Percentiles rank a stretch among this genome's conserved stretches.
Conservation (phyloP, 2,888 invertebrate genomes). For the Reticulitermes lucifugus region DNA sequence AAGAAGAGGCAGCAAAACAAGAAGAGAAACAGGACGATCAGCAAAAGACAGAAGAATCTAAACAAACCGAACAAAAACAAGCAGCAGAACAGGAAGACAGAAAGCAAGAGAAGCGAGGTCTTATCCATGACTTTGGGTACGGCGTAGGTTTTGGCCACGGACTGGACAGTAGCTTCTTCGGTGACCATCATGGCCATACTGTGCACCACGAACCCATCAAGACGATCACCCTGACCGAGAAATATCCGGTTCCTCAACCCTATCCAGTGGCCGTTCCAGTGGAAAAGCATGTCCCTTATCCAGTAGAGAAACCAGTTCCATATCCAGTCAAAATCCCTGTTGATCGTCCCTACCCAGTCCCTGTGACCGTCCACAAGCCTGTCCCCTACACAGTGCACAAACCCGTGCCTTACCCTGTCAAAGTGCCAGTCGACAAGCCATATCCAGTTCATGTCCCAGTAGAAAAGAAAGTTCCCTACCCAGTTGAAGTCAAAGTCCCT, state of each 20-base stretch:
- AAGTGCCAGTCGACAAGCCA: constrained; percentile 77
- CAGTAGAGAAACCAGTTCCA: constrained; percentile 74
- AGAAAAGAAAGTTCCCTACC: constrained; percentile 66
- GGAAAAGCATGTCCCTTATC: constrained; percentile 69
- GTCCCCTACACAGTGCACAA: constrained; percentile 52
- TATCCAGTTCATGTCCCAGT: constrained; percentile 71
- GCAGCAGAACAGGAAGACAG: constrained; percentile 8
- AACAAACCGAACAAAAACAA: neutral
- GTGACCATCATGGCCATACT: neutral
- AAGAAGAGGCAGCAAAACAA: neutral
- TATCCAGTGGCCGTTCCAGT: constrained; percentile 56
- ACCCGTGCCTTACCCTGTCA: constrained; percentile 63
- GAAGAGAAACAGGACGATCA: neutral
- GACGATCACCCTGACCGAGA: constrained; percentile 46
- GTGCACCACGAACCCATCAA: constrained; percentile 23
- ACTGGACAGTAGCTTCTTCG: neutral
- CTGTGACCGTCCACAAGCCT: constrained; percentile 49
- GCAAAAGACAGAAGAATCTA: constrained; percentile 2
- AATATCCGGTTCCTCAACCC: constrained; percentile 44
- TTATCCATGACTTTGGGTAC: constrained; percentile 15
- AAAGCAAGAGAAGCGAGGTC: constrained; percentile 43
- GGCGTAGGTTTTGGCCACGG: constrained; percentile 2
- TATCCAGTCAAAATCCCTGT: constrained; percentile 51
- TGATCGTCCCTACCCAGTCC: constrained; percentile 48
- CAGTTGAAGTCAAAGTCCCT: constrained; percentile 53